A percentile compares a stretch with the other conserved stretches of the same genome.
These are phyloP conservation scores for Mallotus villosus DNA, from an alignment of 2,797 vertebrate species.

Conservation along the genomic window DNA sequence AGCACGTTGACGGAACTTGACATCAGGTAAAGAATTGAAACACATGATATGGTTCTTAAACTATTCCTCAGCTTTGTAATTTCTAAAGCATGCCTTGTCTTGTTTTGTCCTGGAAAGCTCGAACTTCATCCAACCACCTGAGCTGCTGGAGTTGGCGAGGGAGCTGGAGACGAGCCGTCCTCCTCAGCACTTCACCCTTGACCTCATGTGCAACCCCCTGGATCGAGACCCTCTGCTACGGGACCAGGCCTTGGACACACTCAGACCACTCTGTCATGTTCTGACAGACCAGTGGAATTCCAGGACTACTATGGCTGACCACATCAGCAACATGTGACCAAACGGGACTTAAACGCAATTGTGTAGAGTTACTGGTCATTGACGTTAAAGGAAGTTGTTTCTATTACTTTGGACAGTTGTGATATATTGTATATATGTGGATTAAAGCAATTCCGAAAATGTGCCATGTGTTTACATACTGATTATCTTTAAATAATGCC, in stretches of 20 bases:
- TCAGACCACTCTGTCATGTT: not conserved
- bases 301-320: slow-evolving; percentile 82
- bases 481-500: too few species aligned
- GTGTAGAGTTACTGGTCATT: not conserved
- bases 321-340: slow-evolving; percentile 70
- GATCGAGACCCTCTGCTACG: slow-evolving; percentile 74
- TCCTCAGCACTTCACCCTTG: slow-evolving; percentile 71
- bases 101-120: slow-evolving; percentile 72
- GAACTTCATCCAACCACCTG: slow-evolving; percentile 88
- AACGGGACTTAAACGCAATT: not conserved
- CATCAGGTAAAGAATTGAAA: slow-evolving; percentile 78
- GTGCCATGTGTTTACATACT: too few species aligned
- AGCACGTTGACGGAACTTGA: slow-evolving; percentile 81
- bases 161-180: slow-evolving; percentile 69
- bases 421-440: not conserved
- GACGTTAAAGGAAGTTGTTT: not conserved
- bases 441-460: too few species aligned
- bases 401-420: not conserved
- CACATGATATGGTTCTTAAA: not conserved
- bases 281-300: slow-evolving; percentile 60
- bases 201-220: slow-evolving; percentile 84
- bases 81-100: not conserved
- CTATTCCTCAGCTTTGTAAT: not conserved
- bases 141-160: slow-evolving; percentile 83
- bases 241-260: not conserved